A percentile compares a stretch with the other conserved stretches of the same genome.
Evolutionary conservation across 1,140 invertebrate species (phyloP).

Genomic region (Euura lappo): DNA sequence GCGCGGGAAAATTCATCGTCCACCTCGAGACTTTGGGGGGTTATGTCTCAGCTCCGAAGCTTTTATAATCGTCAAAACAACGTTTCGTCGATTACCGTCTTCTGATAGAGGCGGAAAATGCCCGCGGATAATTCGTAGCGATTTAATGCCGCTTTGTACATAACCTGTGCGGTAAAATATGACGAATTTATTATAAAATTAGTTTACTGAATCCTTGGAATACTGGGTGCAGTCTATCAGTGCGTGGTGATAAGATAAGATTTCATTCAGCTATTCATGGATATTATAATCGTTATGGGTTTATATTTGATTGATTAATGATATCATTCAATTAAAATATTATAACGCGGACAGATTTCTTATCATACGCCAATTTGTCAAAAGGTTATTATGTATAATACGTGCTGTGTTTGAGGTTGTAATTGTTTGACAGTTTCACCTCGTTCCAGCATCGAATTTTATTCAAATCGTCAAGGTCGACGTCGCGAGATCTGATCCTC

Average conservation of each 20-base stretch:
- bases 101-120: not conserved
- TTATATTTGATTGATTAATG: not conserved
- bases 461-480: too few species aligned
- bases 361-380: too few species aligned
- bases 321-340: constrained; percentile 2
- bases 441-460: too few species aligned
- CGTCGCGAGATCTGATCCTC: too few species aligned
- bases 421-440: too few species aligned
- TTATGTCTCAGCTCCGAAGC: not conserved
- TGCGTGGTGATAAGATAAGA: not conserved
- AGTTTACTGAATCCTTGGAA: not conserved
- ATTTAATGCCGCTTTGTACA: too few species aligned
- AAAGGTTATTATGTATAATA: too few species aligned
- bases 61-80: not conserved
- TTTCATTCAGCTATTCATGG: not conserved
- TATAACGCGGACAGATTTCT: too few species aligned
- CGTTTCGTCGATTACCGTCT: not conserved
- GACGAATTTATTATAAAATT: not conserved
- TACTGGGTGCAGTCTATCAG: not conserved
- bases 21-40: not conserved
- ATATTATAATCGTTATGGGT: too few species aligned
- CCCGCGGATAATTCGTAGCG: not conserved
- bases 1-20: not conserved
- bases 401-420: too few species aligned
- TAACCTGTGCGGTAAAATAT: not conserved